Conservation (phyloP, 2,888 invertebrate species). For the Cataglyphis albicans region DNA sequence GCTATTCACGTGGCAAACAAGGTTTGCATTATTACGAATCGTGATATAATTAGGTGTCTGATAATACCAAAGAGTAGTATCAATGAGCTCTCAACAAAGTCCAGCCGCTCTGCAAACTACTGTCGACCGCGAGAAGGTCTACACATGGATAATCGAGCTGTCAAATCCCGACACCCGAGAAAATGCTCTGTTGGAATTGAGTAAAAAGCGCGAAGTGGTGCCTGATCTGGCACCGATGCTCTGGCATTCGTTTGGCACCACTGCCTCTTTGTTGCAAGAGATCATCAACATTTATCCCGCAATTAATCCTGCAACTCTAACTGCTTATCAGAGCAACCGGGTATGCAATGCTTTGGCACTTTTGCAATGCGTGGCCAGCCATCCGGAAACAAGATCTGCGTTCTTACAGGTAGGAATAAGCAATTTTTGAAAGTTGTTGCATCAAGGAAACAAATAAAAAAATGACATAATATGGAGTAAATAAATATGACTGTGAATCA, state of each 20-base stretch:
- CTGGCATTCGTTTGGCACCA: slow-evolving; percentile 99
- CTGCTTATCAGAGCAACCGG: slow-evolving; percentile 99
- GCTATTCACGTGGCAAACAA: not conserved
- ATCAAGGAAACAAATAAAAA: not conserved
- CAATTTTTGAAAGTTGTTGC: not conserved
- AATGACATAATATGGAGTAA: not conserved
- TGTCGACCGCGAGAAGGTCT: slow-evolving; percentile 96
- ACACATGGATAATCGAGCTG: slow-evolving; percentile 96
- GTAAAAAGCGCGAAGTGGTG: slow-evolving; percentile 95
- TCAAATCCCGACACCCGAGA: slow-evolving; percentile 98
- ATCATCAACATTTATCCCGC: slow-evolving; percentile 99
- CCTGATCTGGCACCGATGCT: slow-evolving; percentile 99
- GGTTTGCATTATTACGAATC: not conserved
- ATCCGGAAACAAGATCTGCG: slow-evolving; percentile 98
- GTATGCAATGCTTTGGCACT: slow-evolving; percentile 99
- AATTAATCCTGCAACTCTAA: slow-evolving; percentile 98
- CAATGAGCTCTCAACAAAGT: slow-evolving; percentile 92
- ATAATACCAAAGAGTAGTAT: slow-evolving; percentile 62
- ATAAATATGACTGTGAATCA: not conserved
- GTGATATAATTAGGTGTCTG: no score
- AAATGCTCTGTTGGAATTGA: slow-evolving; percentile 98
- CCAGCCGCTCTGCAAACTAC: slow-evolving; percentile 91
- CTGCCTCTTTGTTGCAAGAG: slow-evolving; percentile 97
- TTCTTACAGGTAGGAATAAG: slow-evolving; percentile 90
- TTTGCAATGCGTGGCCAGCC: slow-evolving; percentile 99